Evolutionary conservation across 2,888 invertebrate species (phyloP).

Genomic region (Matsumyia berberina): DNA sequence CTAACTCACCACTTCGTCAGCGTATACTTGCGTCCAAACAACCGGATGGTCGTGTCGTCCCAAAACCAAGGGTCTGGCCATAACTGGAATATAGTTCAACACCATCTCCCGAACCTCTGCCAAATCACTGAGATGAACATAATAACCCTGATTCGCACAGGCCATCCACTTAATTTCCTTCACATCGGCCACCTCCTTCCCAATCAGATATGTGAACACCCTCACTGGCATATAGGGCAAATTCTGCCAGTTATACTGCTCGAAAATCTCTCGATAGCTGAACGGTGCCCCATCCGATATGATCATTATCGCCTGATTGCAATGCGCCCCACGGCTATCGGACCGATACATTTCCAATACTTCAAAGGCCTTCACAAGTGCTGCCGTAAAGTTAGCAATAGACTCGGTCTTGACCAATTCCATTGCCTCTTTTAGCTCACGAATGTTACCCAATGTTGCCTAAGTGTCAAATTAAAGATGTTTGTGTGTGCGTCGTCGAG

Average conservation of each 20-base stretch:
- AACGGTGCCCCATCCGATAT: constrained; percentile 99
- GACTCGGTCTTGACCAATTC: constrained; percentile 91
- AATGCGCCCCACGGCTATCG: constrained; percentile 88
- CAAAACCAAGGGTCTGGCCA: constrained; percentile 97
- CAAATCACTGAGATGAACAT: constrained; percentile 97
- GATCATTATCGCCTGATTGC: constrained; percentile 98
- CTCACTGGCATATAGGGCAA: constrained; percentile 92
- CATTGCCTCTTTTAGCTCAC: constrained; percentile 92
- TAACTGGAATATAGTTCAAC: constrained; percentile 97
- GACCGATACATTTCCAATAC: constrained; percentile 89
- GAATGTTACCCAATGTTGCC: constrained; percentile 93
- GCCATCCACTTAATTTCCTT: constrained; percentile 99
- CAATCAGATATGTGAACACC: constrained; percentile 99
- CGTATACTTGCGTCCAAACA: constrained; percentile 99
- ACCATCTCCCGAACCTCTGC: constrained; percentile 99
- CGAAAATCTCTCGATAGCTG: constrained; percentile 96
- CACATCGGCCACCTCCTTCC: constrained; percentile 96
- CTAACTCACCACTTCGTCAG: constrained; percentile 91
- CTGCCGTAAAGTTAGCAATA: constrained; percentile 97
- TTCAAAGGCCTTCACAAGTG: constrained; percentile 95
- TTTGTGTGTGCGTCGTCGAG: constrained; percentile 2
- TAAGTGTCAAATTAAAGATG: constrained; percentile 81
- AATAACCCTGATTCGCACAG: constrained; percentile 97
- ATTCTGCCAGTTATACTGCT: constrained; percentile 93
- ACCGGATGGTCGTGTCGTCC: constrained; percentile 93